Evolutionary conservation across 2,888 invertebrate genomes (phyloP).

Genomic region (Nomada lathburiana): DNA sequence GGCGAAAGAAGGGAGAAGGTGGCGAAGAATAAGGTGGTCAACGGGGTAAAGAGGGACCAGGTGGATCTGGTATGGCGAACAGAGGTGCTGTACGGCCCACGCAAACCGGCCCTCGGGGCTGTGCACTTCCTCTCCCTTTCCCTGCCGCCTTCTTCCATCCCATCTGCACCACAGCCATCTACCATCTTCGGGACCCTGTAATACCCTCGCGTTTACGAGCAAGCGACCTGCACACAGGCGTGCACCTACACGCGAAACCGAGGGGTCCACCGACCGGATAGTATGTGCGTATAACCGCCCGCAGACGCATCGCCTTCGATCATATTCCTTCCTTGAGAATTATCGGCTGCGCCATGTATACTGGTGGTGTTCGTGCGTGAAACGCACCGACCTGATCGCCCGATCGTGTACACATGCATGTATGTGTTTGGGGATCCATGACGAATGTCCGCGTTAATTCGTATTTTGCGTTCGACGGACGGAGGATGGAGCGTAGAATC

Average conservation of each 20-base stretch:
- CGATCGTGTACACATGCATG: slow-evolving; percentile 15
- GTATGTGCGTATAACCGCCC: slow-evolving; percentile 66
- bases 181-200: slow-evolving; percentile 76
- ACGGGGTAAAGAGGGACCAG: slow-evolving; percentile 65
- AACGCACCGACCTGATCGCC: slow-evolving; percentile 23
- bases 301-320: slow-evolving; percentile 78
- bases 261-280: slow-evolving; percentile 57
- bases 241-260: slow-evolving; percentile 30
- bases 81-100: slow-evolving; percentile 79
- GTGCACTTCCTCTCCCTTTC: slow-evolving; percentile 53
- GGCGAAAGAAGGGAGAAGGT: slow-evolving; percentile 32
- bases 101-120: slow-evolving; percentile 77
- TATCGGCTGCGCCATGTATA: slow-evolving; percentile 74
- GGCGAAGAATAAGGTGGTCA: slow-evolving; percentile 47
- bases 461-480: neutral
- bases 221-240: slow-evolving; percentile 65
- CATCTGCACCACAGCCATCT: slow-evolving; percentile 60
- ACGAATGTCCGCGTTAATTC: slow-evolving; percentile 49
- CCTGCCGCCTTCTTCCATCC: slow-evolving; percentile 28
- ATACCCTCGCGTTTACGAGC: slow-evolving; percentile 77
- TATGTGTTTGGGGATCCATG: neutral
- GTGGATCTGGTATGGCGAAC: slow-evolving; percentile 71
- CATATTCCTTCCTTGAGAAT: slow-evolving; percentile 77
- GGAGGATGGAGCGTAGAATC: neutral
- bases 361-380: slow-evolving; percentile 57